These are phyloP conservation scores for Papilio aristodemus DNA, from an alignment of 1,140 invertebrate species.

Conservation along the genomic window DNA sequence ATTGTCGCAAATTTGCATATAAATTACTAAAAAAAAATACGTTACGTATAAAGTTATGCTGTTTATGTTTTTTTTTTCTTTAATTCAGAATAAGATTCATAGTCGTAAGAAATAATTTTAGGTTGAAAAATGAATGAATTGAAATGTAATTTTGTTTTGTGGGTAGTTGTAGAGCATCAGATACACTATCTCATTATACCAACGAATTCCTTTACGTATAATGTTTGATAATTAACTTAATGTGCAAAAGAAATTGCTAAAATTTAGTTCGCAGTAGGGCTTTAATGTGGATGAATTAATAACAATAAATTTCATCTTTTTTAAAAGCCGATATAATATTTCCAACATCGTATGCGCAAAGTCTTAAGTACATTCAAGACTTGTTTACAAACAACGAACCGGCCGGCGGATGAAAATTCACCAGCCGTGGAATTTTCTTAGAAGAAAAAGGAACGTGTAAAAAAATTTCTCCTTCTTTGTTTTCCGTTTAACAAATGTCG, in stretches of 20 bases:
- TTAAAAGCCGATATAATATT: no score
- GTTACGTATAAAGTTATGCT: neutral
- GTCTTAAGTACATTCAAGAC: neutral
- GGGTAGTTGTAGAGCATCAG: no score
- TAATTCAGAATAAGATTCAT: neutral
- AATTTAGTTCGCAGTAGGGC: no score
- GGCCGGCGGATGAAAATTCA: no score
- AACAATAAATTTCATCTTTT: no score
- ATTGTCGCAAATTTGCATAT: conserved; percentile 10
- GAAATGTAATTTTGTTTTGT: no score
- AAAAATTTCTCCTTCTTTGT: conserved; percentile 2
- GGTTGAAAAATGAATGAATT: no score
- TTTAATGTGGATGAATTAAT: no score
- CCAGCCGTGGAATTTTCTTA: neutral
- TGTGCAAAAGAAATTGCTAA: no score
- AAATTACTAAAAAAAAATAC: conserved; percentile 7
- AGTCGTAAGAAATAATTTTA: neutral
- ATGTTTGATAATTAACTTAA: no score
- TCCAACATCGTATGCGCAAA: neutral
- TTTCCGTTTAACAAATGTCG: conserved; percentile 16
- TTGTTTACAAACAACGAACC: conserved; percentile 15
- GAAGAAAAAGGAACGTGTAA: neutral
- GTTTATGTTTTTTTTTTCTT: neutral
- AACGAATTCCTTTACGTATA: no score
- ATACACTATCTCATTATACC: no score